Percentiles rank a stretch among this genome's conserved stretches.
phyloP scores from a whole-genome alignment of 2,113 vertebrate species.

The Anolis sagrei region DNA sequence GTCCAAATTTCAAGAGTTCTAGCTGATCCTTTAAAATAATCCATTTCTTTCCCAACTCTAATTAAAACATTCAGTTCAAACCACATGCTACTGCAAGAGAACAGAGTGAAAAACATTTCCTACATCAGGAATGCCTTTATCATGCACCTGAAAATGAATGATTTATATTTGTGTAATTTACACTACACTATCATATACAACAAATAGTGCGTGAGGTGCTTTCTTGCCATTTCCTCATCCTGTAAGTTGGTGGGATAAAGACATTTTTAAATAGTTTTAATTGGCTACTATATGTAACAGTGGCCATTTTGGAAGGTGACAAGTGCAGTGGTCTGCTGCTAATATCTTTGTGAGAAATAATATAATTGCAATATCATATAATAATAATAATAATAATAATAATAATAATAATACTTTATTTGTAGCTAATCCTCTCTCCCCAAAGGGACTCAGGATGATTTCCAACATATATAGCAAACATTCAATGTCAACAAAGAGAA shows the following conservation, averaged over 20 bases:
- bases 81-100: not conserved
- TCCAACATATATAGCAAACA: too few relatives aligned
- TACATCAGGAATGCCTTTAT: not conserved
- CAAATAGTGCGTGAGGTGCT: not conserved
- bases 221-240: not conserved
- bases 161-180: not conserved
- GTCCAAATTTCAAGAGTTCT: too few relatives aligned
- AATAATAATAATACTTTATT: too few relatives aligned
- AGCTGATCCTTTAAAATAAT: too few relatives aligned
- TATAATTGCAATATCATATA: not conserved
- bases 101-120: not conserved
- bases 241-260: too few relatives aligned
- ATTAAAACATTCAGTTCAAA: not conserved
- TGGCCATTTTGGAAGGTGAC: not conserved
- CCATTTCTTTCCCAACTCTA: not conserved
- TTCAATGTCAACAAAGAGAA: too few relatives aligned
- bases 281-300: too few relatives aligned
- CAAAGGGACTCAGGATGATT: too few relatives aligned
- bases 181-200: not conserved
- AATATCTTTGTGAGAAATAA: not conserved
- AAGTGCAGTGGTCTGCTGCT: not conserved
- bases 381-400: too few relatives aligned
- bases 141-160: not conserved
- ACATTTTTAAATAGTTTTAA: too few relatives aligned
- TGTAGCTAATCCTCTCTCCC: too few relatives aligned